Conservation (phyloP, 2,888 invertebrate species). For the Bombylius major region DNA sequence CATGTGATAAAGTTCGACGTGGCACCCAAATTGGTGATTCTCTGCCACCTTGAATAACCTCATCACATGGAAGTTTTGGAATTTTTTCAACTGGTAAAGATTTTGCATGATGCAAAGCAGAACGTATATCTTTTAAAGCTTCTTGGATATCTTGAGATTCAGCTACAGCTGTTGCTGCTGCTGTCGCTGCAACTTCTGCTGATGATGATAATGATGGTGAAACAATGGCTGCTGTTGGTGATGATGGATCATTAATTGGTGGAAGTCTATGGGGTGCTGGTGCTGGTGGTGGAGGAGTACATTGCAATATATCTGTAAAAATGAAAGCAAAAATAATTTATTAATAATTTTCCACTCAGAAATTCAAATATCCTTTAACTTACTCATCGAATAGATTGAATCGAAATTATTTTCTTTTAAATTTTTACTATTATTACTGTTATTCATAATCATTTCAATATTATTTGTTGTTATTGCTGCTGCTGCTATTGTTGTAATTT, state of each 20-base stretch:
- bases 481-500: not conserved
- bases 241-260: conserved; percentile 25
- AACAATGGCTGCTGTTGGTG: conserved; percentile 56
- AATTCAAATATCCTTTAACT: conserved; percentile 3
- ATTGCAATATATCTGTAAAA: conserved; percentile 23
- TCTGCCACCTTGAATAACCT: conserved; percentile 27
- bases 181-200: conserved; percentile 6
- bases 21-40: conserved; percentile 37
- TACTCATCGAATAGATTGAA: conserved; percentile 27
- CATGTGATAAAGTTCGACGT: conserved; percentile 19
- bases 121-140: conserved; percentile 71
- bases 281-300: conserved; percentile 54
- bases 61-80: conserved; percentile 26
- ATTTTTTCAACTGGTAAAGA: conserved; percentile 30
- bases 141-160: conserved; percentile 45
- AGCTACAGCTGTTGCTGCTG: conserved; percentile 47
- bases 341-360: not conserved
- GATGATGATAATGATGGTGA: conserved; percentile 44
- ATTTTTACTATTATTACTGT: conserved; percentile 8
- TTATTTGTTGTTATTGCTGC: conserved; percentile 1
- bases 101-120: conserved; percentile 50
- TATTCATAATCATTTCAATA: conserved; percentile 9
- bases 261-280: conserved; percentile 50
- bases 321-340: not conserved
- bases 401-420: conserved; percentile 20